Percentiles rank a stretch among this genome's conserved stretches.
phyloP scores from a whole-genome alignment of 23 tunicate species.

The Halocynthia roretzi region DNA sequence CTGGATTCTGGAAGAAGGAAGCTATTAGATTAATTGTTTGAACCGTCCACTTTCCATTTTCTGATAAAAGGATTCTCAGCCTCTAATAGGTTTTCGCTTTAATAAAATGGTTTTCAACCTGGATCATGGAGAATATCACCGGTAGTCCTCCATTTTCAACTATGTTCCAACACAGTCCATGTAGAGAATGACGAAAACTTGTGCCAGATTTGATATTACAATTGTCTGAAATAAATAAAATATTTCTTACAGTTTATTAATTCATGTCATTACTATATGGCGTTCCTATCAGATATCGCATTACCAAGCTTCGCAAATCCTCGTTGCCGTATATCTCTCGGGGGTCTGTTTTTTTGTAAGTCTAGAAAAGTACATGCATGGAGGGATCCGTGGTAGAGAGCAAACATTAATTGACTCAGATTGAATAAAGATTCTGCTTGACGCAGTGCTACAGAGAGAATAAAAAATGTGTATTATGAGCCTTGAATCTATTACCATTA shows the following conservation, averaged over 20 bases:
- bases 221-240: conserved; percentile 20
- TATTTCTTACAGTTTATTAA: not conserved
- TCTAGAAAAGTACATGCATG: conserved; percentile 90
- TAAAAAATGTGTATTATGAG: not conserved
- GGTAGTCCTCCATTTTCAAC: conserved; percentile 86
- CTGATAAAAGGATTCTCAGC: no score
- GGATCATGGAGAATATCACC: conserved; percentile 95
- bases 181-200: conserved; percentile 70
- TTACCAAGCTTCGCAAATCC: conserved; percentile 74
- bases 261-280: not conserved
- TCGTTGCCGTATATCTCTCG: conserved; percentile 81
- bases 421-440: conserved; percentile 95
- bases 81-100: no score
- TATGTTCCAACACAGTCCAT: conserved; percentile 83
- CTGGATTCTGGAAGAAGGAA: conserved; percentile 50
- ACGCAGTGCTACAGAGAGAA: conserved; percentile 33
- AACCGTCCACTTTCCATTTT: no score
- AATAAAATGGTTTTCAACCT: conserved; percentile 10
- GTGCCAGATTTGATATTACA: conserved; percentile 70
- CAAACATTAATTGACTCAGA: conserved; percentile 96
- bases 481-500: not conserved
- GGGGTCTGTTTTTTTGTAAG: conserved; percentile 67
- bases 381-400: conserved; percentile 92
- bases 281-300: not conserved
- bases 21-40: no score